Evolutionary conservation across 2,113 vertebrate genomes (phyloP).

Genomic region (Ciconia stormi): DNA sequence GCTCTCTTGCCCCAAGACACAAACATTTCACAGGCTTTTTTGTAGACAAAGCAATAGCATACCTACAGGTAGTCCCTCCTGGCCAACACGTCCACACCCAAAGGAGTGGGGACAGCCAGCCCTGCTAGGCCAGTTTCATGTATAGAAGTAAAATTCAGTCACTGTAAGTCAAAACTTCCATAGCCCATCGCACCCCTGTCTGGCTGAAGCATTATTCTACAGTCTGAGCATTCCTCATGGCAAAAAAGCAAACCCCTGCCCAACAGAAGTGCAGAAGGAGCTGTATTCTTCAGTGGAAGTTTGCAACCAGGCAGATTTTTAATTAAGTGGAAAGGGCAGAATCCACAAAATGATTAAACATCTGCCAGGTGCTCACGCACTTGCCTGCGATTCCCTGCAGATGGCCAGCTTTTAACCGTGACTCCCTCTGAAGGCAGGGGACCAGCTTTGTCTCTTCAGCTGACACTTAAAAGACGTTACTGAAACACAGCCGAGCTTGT

Average conservation of each 20-base stretch:
- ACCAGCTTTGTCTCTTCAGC: not conserved
- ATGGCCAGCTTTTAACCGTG: not conserved
- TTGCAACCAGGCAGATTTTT: slow-evolving; percentile 1
- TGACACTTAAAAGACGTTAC: not conserved
- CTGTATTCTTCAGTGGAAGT: not conserved
- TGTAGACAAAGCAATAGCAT: not conserved
- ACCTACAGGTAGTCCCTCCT: not conserved
- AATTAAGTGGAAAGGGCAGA: slow-evolving; percentile 34
- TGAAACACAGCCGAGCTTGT: not conserved
- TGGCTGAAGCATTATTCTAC: not conserved
- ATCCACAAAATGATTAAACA: slow-evolving; percentile 9
- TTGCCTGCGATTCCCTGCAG: not conserved
- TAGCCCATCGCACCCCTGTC: not conserved
- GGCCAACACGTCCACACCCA: not conserved
- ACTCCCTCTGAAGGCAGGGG: not conserved
- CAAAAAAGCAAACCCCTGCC: not conserved
- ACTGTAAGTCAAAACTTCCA: not conserved
- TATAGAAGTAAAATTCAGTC: not conserved
- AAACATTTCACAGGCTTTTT: not conserved
- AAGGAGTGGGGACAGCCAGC: not conserved
- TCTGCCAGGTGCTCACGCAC: slow-evolving; percentile 9
- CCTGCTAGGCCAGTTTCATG: not conserved
- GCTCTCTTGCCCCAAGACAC: not conserved
- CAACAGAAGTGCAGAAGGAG: not conserved
- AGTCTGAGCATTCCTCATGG: not conserved